phyloP scores from a whole-genome alignment of 2,113 vertebrate species.

The Vombatus ursinus region DNA sequence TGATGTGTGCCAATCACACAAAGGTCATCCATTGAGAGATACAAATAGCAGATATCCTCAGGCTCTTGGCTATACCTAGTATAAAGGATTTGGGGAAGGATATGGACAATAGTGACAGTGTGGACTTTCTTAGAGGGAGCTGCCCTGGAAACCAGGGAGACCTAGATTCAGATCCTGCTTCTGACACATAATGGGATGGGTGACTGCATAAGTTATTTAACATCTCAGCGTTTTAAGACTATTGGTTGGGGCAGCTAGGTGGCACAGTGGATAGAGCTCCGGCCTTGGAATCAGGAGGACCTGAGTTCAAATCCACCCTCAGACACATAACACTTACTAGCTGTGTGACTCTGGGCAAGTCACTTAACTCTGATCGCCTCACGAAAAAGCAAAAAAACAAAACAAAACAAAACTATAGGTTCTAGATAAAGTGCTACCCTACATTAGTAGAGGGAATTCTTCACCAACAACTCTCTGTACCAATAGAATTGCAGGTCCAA shows the following conservation, averaged over 20 bases:
- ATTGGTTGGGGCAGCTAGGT: no score
- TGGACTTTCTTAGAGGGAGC: background rate
- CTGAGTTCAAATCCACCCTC: no score
- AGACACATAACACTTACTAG: no score
- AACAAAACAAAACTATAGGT: no score
- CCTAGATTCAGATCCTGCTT: background rate
- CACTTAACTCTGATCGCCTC: no score
- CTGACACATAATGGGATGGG: background rate
- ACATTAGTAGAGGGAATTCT: background rate
- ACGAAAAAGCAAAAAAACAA: no score
- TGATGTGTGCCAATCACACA: background rate
- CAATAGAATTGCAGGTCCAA: background rate
- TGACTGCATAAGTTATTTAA: no score
- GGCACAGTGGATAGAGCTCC: no score
- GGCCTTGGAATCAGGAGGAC: no score
- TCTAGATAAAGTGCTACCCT: no score
- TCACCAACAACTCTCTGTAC: background rate
- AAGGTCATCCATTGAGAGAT: background rate
- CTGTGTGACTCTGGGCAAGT: no score
- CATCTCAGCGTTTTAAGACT: no score
- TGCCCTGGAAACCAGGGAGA: background rate
- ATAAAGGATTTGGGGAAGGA: background rate
- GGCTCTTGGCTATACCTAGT: background rate
- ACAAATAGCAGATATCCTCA: background rate
- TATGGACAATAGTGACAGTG: background rate